Percentiles rank a stretch among this genome's conserved stretches.
Conservation (phyloP, 1,140 invertebrate genomes). For the Sarcophaga bullata region DNA sequence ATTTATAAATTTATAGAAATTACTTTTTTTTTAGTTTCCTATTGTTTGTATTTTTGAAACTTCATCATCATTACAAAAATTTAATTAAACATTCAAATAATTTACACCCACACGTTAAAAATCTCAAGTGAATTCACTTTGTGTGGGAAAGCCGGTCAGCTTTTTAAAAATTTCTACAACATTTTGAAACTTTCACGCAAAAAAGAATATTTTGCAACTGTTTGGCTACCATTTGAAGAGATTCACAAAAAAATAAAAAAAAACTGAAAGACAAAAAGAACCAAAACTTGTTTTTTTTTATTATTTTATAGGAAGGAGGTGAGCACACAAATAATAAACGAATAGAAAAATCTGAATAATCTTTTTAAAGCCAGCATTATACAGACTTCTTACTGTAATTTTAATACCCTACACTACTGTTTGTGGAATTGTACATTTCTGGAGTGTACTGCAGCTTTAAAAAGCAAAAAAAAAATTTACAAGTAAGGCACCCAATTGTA, state of each 20-base stretch:
- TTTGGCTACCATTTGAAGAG: background rate
- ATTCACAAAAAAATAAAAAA: background rate
- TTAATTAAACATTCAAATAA: conserved; percentile 21
- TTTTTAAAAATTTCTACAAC: conserved; percentile 2
- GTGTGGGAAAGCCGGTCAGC: background rate
- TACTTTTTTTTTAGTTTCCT: background rate
- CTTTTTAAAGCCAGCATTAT: background rate
- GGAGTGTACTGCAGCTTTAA: no score
- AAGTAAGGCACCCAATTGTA: no score
- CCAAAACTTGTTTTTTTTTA: background rate
- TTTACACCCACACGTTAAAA: conserved; percentile 28
- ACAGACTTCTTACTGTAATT: background rate
- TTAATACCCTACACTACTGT: no score
- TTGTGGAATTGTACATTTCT: no score
- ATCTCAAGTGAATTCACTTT: background rate
- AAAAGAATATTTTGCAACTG: conserved; percentile 18
- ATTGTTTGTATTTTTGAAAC: background rate
- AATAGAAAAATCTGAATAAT: background rate
- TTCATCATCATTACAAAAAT: conserved; percentile 1
- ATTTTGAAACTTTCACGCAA: conserved; percentile 31
- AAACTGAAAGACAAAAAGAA: background rate
- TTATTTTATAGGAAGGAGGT: background rate
- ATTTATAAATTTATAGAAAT: no score
- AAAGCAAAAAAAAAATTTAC: no score
- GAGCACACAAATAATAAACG: background rate